Evolutionary conservation across 2,888 invertebrate species (phyloP), one percentile per base, ranked within the genome.

Genomic region (Polymixis lichenea): DNA sequence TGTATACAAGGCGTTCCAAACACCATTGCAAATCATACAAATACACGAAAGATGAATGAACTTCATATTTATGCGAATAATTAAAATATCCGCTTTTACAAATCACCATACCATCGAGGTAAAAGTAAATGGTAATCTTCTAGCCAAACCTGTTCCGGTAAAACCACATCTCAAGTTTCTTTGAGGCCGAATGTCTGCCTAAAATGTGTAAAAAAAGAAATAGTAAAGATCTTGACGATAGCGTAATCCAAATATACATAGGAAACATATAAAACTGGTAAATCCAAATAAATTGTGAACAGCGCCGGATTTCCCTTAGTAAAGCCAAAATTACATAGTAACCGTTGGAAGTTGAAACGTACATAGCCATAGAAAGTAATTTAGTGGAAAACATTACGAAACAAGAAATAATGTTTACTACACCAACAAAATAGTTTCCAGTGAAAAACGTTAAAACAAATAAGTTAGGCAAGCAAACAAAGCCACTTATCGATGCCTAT

Each of bases 401-500:
- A 87, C 78, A 64, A 84, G 78, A 87, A 88, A 78, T 69, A 69
- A 67, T 83, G 80, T 83, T 83, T 85, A 88, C 85, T 84, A 80
- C 82, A 79, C 70, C 77, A 76, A 77, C 73, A 80, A 77, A 82
- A 82, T 85, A 78, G 76, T 87, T 88, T 87, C 81, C 66, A 84
- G 77, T 74, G 78, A 84, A 87, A 86, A 82, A 80, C 69, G 78
- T 78, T 81, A 80, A 74, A 85, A 83, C 78, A 88, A 86, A 88
- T 81, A 87, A 86, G 79, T 86, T 84, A 78, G 72, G 78, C 77
- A 77, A 85, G 65, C 79, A 85, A 88, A 89, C 88, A 85, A 87
- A 86, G 79, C 83, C 43, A 81, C 81, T 84, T 89, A 88, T 87
- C 87, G 84, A 72, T 67, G 67, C 64, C 70, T 89, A 89, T 90